Evolutionary conservation across 2,113 vertebrate genomes (phyloP), one percentile per base, ranked within the genome.

Genomic region (Rhynchomys soricoides): DNA sequence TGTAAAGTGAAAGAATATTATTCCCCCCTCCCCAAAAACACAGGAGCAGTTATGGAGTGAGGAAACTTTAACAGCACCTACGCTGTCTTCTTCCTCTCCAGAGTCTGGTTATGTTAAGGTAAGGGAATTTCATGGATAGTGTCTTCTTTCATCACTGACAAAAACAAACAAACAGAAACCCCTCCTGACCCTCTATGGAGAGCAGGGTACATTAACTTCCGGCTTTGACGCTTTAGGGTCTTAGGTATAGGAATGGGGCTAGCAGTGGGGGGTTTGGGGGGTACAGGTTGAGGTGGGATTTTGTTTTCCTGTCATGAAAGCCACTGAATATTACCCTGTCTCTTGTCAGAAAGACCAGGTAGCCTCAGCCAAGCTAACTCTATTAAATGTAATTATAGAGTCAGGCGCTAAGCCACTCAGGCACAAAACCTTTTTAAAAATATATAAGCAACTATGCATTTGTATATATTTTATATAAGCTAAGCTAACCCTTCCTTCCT

Each of bases 391-490:
- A 93, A 92, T 93, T 86, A 86, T 66, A 82, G 64, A 88, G 83
- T 92, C 12, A 90, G 77, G n/a, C 94, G 55, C 70, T 66, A 70
- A 19, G 37, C 43, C 43, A 95, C 52, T 86, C 57, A 90, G 92
- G 81, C 75, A 95, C 43, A 92, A 90, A 91, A 82, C 45, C 59
- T 97, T 91, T 91, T 94, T 7, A 89, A 90, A 74, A 48, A 64
- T 78, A 37, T 94, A 73, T 85, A 55, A 79, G 73, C 90, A 94
- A 86, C 81, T 93, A 70, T 37, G 2, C 86, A 86, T 96, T 95
- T 89, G 26, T 62, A 43, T 93, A 24, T 66, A 90, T 91, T 91
- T 93, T 81, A 71, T 93, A 91, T 66, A 68, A 79, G 34, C 73
- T 75, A 59, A 94, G 70, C 19, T 50, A 87, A 94, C n/a, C 4